These are phyloP conservation scores for Prionace glauca DNA, from an alignment of 2,797 vertebrate genomes.

Conservation along the genomic window DNA sequence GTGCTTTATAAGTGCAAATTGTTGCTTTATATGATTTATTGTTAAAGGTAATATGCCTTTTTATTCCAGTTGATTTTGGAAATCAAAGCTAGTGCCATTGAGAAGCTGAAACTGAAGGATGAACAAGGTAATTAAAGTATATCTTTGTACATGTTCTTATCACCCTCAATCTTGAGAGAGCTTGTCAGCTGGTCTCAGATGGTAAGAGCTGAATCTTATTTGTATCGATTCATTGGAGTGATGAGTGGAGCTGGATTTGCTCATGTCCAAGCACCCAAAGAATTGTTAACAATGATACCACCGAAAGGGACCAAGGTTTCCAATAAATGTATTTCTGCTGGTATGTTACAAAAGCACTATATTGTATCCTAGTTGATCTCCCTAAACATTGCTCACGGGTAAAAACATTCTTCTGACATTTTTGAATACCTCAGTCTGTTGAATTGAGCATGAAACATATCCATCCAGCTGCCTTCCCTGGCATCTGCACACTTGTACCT, in stretches of 20 bases:
- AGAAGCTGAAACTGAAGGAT: constrained; percentile 65
- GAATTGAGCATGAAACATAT: not conserved
- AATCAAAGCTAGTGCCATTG: constrained; percentile 76
- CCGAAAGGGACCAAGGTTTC: not conserved
- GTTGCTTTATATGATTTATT: not conserved
- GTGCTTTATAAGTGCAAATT: not conserved
- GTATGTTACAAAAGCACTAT: not conserved
- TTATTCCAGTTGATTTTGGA: constrained; percentile 70
- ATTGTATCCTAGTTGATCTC: not conserved
- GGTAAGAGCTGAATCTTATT: not conserved
- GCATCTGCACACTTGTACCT: not conserved
- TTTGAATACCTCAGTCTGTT: not conserved
- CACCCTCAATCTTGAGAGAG: not conserved
- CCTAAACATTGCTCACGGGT: not conserved
- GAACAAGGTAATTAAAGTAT: constrained; percentile 55
- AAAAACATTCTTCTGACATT: not conserved
- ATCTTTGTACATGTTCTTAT: not conserved
- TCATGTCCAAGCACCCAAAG: not conserved
- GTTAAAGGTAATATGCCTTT: not conserved
- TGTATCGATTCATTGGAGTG: not conserved
- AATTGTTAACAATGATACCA: not conserved
- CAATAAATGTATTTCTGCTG: not conserved
- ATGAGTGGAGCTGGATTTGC: not conserved
- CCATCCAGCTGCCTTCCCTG: not conserved
- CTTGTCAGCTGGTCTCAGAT: not conserved